Percentiles rank a stretch among this genome's conserved stretches.
Conservation (phyloP, 2,888 invertebrate species). For the Corythucha ciliata region DNA sequence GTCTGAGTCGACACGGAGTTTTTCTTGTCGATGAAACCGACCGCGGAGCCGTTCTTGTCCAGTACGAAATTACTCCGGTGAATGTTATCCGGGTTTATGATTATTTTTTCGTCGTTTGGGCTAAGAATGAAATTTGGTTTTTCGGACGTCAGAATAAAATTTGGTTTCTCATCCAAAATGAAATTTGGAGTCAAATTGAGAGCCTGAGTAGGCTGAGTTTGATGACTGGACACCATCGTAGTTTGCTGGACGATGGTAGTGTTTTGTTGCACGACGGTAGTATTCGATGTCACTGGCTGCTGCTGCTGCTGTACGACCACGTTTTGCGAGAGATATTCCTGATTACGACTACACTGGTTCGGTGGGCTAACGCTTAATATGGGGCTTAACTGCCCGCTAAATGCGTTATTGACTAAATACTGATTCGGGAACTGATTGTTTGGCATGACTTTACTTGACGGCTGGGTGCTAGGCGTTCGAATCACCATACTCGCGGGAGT, state of each 20-base stretch:
- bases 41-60: constrained; percentile 20
- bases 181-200: constrained; percentile 54
- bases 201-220: constrained; percentile 43
- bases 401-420: constrained; percentile 35
- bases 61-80: constrained; percentile 36
- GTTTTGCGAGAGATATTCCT: constrained; percentile 46
- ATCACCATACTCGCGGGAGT: constrained; percentile 70
- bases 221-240: constrained; percentile 61
- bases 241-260: constrained; percentile 77
- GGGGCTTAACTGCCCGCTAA: constrained; percentile 49
- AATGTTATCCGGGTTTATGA: constrained; percentile 33
- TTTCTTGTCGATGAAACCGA: constrained; percentile 32
- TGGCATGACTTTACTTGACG: constrained; percentile 31
- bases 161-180: constrained; percentile 43
- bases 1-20: constrained; percentile 69
- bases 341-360: constrained; percentile 40
- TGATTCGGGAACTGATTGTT: constrained; percentile 36
- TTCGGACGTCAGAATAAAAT: constrained; percentile 37
- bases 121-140: constrained; percentile 37
- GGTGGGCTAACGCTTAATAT: constrained; percentile 65
- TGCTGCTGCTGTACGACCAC: constrained; percentile 45
- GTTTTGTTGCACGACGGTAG: constrained; percentile 74
- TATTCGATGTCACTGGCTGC: constrained; percentile 37
- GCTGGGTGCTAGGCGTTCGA: constrained; percentile 61
- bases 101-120: constrained; percentile 35